These are phyloP conservation scores for Caenorhabditis sp. DNA, from an alignment of 2,888 invertebrate genomes.

Conservation along the genomic window DNA sequence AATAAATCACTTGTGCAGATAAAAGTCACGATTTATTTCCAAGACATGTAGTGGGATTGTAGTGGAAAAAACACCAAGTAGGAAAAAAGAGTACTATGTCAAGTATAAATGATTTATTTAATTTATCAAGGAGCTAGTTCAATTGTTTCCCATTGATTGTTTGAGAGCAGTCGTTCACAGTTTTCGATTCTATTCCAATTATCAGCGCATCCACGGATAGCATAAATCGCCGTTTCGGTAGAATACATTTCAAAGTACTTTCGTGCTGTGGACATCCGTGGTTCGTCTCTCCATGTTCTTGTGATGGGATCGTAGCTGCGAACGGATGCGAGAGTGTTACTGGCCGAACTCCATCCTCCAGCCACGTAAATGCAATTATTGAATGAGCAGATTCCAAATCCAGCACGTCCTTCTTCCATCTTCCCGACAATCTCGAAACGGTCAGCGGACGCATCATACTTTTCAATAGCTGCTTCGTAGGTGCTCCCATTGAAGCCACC, in stretches of 20 bases:
- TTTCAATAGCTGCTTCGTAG: constrained; percentile 2
- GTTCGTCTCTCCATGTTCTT: constrained; percentile 3
- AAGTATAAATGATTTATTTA: no score
- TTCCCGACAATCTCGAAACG: neutral
- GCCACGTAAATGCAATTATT: constrained; percentile 2
- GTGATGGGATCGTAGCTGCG: neutral
- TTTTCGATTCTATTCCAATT: neutral
- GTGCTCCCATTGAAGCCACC: constrained; percentile 10
- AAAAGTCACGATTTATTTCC: no score
- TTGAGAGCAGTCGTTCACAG: neutral
- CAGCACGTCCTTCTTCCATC: constrained; percentile 8
- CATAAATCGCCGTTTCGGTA: neutral
- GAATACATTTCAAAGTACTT: constrained; percentile 3
- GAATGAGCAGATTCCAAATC: constrained; percentile 8
- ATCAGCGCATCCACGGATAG: neutral
- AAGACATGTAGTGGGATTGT: no score
- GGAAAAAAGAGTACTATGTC: no score
- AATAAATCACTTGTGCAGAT: no score
- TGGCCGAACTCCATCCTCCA: constrained; percentile 1
- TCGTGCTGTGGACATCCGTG: neutral
- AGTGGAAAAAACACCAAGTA: no score
- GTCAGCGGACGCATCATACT: neutral
- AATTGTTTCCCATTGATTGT: no score
- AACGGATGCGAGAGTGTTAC: neutral
- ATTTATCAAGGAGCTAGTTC: no score